Evolutionary conservation across 1,140 invertebrate species (phyloP), one percentile per base, ranked within the genome.

Genomic region (Chionoecetes opilio): DNA sequence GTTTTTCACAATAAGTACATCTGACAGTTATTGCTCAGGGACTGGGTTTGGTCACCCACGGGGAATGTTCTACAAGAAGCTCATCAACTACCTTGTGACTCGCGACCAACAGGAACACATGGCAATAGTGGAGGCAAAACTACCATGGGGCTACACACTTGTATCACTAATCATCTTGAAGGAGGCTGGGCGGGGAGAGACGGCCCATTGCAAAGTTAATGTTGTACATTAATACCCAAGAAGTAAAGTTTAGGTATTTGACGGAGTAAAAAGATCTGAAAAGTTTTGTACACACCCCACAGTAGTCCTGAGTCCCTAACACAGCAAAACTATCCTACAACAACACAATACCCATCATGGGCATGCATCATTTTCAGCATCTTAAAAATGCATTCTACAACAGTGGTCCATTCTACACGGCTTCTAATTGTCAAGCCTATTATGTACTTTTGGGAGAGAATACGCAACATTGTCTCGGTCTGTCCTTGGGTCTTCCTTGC

Each of bases 41-140:
- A 93, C 91, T 93, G 94, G 91, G 94, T 90, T 35, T 93, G 38
- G 46, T 90, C 63, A 87, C 86, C 94, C 94, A 93, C 41, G 89
- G 87, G 94, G 94, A 95, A 95, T 95, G 94, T 95, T 90, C 94
- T 95, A 95, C 94, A 82, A 93, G 91, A 95, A 95, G 94, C 94
- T 93, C 91, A 91, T 95, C 91, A 82, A 95, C 94, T 95, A 94
- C 90, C 93, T 82, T 94, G 88, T 94, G 93, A 94, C 93, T 95
- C 87, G 94, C 94, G 85, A 95, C 85, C 91, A 93, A 95, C 91
- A 95, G 94, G 92, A 87, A 95, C 94, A 95, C 82, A 95, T 89
- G 94, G 94, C 92, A 53, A 93, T 93, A 89, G 38, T 86, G 94
- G 94, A 92, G 75, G 87, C 90, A 95, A 91, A 95, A 95, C 94